phyloP scores from a whole-genome alignment of 2,113 vertebrate species.

The Scomber japonicus region DNA sequence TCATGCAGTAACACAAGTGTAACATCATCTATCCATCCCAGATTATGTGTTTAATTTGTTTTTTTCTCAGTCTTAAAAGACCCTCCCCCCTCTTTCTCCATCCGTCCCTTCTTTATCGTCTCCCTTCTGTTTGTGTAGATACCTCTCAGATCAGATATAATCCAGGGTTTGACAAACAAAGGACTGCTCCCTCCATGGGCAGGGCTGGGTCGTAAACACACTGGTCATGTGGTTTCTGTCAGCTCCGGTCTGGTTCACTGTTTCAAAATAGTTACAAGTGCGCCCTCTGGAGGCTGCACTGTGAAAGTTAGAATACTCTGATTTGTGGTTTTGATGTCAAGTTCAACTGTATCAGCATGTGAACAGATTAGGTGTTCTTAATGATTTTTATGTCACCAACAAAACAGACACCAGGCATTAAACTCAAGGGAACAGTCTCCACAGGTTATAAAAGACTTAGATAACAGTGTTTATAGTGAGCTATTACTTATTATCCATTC shows the following conservation, averaged over 20 bases:
- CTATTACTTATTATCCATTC: no score
- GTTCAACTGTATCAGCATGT: slow-evolving; percentile 48
- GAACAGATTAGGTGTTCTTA: background rate
- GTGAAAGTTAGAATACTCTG: background rate
- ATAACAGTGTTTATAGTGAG: no score
- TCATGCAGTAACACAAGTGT: background rate
- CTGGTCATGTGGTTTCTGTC: slow-evolving; percentile 58
- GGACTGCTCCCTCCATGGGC: slow-evolving; percentile 39
- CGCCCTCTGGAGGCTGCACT: slow-evolving; percentile 75
- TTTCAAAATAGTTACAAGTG: slow-evolving; percentile 7
- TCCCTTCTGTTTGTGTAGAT: background rate
- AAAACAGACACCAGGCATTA: background rate
- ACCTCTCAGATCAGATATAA: slow-evolving; percentile 20
- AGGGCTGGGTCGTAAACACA: slow-evolving; percentile 55
- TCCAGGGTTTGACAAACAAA: slow-evolving; percentile 61
- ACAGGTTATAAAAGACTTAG: no score
- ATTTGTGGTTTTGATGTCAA: background rate
- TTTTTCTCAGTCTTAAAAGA: background rate
- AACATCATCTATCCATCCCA: background rate
- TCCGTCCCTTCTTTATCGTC: background rate
- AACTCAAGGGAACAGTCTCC: background rate
- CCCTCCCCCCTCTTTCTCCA: background rate
- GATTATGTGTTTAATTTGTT: background rate
- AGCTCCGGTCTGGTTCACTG: background rate
- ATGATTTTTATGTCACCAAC: background rate